Evolutionary conservation across 2,797 vertebrate species (phyloP), one percentile per base, ranked within the genome.

Genomic region (Sebastes umbrosus): DNA sequence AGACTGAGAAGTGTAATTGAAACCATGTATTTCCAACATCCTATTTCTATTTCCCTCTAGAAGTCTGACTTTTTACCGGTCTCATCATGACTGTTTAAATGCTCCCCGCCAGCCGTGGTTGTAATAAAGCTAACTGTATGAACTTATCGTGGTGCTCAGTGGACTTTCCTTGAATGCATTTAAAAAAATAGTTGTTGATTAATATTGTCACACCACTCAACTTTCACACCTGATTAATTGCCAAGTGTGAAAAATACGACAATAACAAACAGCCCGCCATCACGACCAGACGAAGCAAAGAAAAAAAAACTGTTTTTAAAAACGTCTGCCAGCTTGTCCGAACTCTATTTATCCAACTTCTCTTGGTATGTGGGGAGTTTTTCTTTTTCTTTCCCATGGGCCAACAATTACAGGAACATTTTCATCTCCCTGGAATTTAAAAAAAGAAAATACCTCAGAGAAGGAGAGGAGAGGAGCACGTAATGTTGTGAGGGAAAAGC

Each of bases 331-430:
- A 74, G 81, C 86, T 77, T 69, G 86, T 93, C 86, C 71, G 8
- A 89, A 66, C 80, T 92, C 83, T 93, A 87, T 95, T 94, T 94
- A 85, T 90, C 75, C 82, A 91, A 79, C 86, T 54, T 77, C 78
- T 77, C 34, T 68, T 57, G 88, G 92, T 87, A 90, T 93, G 93
- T 90, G 90, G 90, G 46, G 94, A 92, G 81, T 91, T 93, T 91
- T 91, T 81, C 64, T 50, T 60, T 88, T 92, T 84, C 78, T 88
- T 90, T 89, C 88, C 84, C 74, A 29, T 55, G 76, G 83, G 80
- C 87, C 92, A 89, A 91, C 87, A 88, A 89, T 88, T 91, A 85
- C 91, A 94, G 89, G 76, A 93, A 94, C 85, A 88, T 84, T 90
- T 94, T 93, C 86, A 93, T 92, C 90, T 87, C 78, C 64, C 22